Conservation (phyloP, 2,113 vertebrate species). For the Thunnus maccoyii region DNA sequence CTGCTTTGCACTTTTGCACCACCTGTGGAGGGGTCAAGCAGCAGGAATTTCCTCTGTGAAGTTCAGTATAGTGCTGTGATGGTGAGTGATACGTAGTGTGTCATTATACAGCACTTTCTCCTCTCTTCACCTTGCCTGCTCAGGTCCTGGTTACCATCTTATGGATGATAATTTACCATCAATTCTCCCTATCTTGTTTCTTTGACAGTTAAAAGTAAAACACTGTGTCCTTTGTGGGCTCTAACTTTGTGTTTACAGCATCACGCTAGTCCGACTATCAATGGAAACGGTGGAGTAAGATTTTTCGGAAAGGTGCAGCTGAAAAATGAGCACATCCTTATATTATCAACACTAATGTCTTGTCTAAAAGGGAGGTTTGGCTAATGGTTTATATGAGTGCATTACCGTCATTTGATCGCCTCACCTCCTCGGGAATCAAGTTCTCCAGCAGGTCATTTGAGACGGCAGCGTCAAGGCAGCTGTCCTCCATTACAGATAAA, state of each 20-base stretch:
- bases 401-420: conserved; percentile 69
- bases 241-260: background rate
- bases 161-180: background rate
- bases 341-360: conserved; percentile 17
- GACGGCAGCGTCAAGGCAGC: conserved; percentile 53
- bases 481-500: conserved; percentile 67
- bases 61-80: conserved; percentile 6
- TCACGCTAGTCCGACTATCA: background rate
- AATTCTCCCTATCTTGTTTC: background rate
- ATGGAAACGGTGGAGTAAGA: background rate
- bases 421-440: conserved; percentile 59
- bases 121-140: background rate
- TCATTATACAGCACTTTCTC: background rate
- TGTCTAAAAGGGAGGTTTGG: conserved; percentile 17
- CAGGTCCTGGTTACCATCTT: background rate
- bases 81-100: background rate
- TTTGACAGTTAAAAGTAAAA: conserved; percentile 4
- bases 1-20: conserved; percentile 11
- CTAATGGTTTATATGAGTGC: conserved; percentile 61
- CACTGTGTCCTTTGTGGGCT: background rate
- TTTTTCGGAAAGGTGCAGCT: background rate
- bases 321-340: conserved; percentile 10
- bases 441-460: conserved; percentile 71
- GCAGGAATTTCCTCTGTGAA: conserved; percentile 28
- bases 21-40: conserved; percentile 24